These are phyloP conservation scores for Amorpha juglandis DNA, from an alignment of 2,888 invertebrate genomes.

Conservation along the genomic window DNA sequence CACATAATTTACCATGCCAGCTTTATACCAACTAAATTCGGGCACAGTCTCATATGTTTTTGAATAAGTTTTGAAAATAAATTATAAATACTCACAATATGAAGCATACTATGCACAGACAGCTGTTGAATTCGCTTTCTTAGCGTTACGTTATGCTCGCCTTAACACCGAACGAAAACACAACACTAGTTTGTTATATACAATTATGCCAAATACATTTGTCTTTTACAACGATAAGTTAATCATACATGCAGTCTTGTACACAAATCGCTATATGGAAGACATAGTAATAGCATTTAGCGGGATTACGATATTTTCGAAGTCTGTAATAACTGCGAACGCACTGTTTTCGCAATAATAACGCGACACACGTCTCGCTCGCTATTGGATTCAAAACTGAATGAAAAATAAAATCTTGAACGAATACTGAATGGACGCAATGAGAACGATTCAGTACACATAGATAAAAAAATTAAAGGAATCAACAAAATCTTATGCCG, in stretches of 20 bases:
- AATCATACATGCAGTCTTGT: constrained; percentile 32
- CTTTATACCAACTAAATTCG: not conserved
- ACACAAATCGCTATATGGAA: constrained; percentile 44
- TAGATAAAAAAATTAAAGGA: not conserved
- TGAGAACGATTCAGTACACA: constrained; percentile 16
- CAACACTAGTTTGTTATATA: constrained; percentile 67
- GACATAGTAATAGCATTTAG: constrained; percentile 40
- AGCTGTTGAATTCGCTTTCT: constrained; percentile 67
- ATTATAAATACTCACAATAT: constrained; percentile 67
- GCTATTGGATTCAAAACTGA: constrained; percentile 52
- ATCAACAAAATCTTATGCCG: not conserved
- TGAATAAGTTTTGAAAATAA: not conserved
- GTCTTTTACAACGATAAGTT: constrained; percentile 19
- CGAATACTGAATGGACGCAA: constrained; percentile 14
- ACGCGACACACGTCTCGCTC: constrained; percentile 75
- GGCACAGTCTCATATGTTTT: not conserved
- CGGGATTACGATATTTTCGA: constrained; percentile 42
- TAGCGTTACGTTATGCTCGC: constrained; percentile 52
- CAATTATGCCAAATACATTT: constrained; percentile 36
- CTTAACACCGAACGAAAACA: constrained; percentile 69
- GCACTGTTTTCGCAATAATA: constrained; percentile 72
- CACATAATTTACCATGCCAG: not conserved
- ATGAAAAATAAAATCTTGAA: constrained; percentile 23
- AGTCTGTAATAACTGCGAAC: constrained; percentile 67
- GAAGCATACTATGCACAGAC: constrained; percentile 78